phyloP scores from a whole-genome alignment of 2,797 vertebrate species.

The Tokudaia muenninki region DNA sequence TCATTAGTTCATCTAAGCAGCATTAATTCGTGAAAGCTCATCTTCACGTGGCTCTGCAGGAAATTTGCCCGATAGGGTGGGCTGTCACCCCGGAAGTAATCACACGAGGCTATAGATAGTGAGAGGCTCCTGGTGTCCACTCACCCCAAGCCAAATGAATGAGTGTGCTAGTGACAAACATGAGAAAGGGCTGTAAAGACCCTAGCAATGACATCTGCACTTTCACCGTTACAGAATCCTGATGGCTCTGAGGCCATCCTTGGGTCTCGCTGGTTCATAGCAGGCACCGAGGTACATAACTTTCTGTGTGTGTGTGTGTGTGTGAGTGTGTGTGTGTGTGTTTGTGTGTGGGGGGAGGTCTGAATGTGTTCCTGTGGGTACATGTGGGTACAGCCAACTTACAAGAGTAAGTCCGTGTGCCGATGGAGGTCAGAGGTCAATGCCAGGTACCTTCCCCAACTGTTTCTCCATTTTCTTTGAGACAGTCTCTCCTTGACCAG shows the following conservation, averaged over 20 bases:
- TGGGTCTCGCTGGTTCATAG: neutral
- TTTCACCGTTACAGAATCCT: neutral
- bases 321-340: neutral
- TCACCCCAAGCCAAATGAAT: neutral
- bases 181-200: neutral
- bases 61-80: neutral
- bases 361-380: neutral
- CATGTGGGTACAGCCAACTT: neutral
- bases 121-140: neutral
- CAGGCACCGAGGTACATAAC: neutral
- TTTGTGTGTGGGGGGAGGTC: no score
- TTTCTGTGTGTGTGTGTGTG: neutral
- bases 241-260: neutral
- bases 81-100: neutral
- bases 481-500: neutral
- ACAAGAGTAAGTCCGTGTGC: neutral
- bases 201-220: neutral
- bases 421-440: neutral
- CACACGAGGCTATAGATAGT: neutral
- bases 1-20: neutral
- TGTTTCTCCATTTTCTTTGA: neutral
- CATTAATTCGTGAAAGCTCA: neutral
- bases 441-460: neutral
- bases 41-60: neutral
- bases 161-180: neutral